Base-by-base conservation (phyloP, 2,113 vertebrate genomes). In the Eonycteris spelaea region DNA sequence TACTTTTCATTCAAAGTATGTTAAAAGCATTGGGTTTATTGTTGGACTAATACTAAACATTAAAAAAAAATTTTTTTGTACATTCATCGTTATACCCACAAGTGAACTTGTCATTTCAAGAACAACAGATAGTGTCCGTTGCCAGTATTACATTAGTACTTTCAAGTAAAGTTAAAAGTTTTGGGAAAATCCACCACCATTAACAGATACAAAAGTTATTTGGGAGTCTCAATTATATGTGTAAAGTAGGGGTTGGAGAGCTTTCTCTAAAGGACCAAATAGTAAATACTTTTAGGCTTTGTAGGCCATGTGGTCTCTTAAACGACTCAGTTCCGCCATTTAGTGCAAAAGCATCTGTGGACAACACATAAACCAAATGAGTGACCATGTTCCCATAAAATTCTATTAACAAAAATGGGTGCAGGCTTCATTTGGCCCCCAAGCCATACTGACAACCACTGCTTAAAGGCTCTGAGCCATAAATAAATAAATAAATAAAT, bases 81-180 rank as follows among this genome's bases (percentile, higher is more conserved):
- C 85, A 79, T 63, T 86, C 63, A 12, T 68, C 80, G 53, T 51
- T 51, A 30, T 68, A 28, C 35, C 48, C 53, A n/a, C 43, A 80
- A 70, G 22, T 55, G 48, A 86, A 21, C 35, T 78, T 86, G 57
- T 16, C 28, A 71, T 88, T 80, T 79, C 15, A 95, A 89, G 65
- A n/a, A 65, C 84, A 70, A 75, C 79, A 43, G 22, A 75, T 35
- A 43, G 4, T 74, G 28, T 75, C 74, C 70, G 22, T 87, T 86
- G n/a, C 8, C 53, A 75, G n/a, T 45, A 67, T 43, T 63, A 67
- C 51, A 90, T 28, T 67, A 61, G 16, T 12, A 21, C 40, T 90
- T 94, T 77, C 16, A 92, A 74, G 65, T 91, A 68, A 86, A 89
- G 92, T 78, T 33, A 90, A 57, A 13, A 71, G 24, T 85, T 71